Evolutionary conservation across 2,797 vertebrate genomes (phyloP).

Genomic region (Galago senegalensis): DNA sequence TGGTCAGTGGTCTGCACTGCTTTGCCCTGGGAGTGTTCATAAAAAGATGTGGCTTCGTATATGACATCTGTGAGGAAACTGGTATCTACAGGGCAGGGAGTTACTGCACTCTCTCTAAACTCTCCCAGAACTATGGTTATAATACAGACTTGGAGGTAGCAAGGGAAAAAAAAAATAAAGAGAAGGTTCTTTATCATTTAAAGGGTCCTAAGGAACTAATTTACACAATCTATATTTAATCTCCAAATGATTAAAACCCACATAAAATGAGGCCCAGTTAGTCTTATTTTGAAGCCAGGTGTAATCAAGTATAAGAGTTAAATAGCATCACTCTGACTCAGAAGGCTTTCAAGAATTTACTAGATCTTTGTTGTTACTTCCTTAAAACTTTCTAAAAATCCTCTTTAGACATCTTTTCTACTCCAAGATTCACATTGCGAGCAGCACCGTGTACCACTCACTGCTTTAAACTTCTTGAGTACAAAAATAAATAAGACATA

Average conservation of each 20-base stretch:
- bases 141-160: not conserved
- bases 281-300: constrained; percentile 24
- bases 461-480: not conserved
- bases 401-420: not conserved
- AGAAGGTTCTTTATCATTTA: not conserved
- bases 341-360: constrained; percentile 55
- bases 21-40: not conserved
- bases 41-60: not conserved
- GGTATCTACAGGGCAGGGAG: not conserved
- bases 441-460: not conserved
- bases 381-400: constrained; percentile 55
- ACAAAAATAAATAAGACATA: not conserved
- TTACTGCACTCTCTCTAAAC: not conserved
- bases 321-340: constrained; percentile 38
- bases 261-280: not conserved
- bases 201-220: not conserved
- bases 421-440: not conserved
- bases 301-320: constrained; percentile 4
- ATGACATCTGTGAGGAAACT: not conserved
- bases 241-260: not conserved
- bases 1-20: not conserved
- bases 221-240: constrained; percentile 6
- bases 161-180: not conserved
- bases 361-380: constrained; percentile 46
- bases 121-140: not conserved